Conservation (phyloP, 1,140 invertebrate genomes). For the Centruroides sculpturatus region DNA sequence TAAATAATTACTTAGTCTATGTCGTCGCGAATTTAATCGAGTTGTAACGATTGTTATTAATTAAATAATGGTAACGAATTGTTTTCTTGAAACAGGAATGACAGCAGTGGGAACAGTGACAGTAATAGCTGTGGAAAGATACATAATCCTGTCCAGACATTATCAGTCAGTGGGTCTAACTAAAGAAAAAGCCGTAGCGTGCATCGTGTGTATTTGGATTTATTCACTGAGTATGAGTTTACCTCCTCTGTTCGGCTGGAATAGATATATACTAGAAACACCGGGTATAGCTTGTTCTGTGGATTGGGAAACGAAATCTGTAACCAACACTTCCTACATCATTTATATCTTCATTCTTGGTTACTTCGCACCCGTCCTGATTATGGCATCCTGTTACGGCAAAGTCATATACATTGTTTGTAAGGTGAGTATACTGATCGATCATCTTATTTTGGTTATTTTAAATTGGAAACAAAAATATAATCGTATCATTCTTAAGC, state of each 20-base stretch:
- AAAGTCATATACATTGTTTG: constrained; percentile 34
- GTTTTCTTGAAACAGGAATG: constrained; percentile 4
- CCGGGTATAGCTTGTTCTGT: constrained; percentile 40
- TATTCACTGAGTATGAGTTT: constrained; percentile 32
- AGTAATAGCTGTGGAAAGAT: constrained; percentile 37
- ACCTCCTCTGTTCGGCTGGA: constrained; percentile 40
- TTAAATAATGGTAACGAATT: too few species aligned
- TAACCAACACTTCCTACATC: constrained; percentile 32
- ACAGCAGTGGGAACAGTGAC: constrained; percentile 34
- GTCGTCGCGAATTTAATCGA: too few species aligned
- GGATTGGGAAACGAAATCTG: constrained; percentile 35
- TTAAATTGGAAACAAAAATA: too few species aligned
- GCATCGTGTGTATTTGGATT: constrained; percentile 35
- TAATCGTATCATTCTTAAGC: too few species aligned
- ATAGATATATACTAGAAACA: constrained; percentile 36
- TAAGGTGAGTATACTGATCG: constrained; percentile 32
- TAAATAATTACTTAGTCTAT: too few species aligned
- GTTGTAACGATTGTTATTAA: too few species aligned
- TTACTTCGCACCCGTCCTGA: constrained; percentile 33
- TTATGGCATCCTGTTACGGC: constrained; percentile 35
- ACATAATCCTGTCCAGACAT: constrained; percentile 32
- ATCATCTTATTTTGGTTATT: neutral
- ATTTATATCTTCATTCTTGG: constrained; percentile 35
- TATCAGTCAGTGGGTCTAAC: constrained; percentile 28
- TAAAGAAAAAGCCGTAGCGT: constrained; percentile 22